Conservation (phyloP, 2,797 vertebrate species). For the Amazonetta brasiliensis region DNA sequence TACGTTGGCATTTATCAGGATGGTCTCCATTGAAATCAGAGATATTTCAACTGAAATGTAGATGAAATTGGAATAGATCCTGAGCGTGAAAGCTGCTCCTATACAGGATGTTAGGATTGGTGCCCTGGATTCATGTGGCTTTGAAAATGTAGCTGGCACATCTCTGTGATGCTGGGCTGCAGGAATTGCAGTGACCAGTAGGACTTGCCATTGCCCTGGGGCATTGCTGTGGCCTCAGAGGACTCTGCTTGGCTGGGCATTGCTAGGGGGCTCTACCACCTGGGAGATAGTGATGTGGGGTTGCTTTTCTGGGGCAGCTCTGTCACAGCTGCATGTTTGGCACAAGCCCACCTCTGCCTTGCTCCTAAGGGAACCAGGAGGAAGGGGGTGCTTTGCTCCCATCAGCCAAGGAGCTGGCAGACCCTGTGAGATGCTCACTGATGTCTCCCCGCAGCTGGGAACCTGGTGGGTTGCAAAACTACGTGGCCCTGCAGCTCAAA, state of each 20-base stretch:
- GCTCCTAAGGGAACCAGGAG: background rate
- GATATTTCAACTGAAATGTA: background rate
- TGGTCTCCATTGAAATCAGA: background rate
- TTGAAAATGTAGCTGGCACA: background rate
- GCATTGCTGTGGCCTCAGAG: background rate
- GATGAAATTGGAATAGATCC: background rate
- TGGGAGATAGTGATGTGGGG: background rate
- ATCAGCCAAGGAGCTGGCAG: background rate
- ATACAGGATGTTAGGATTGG: background rate
- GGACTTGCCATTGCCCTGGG: background rate
- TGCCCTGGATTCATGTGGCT: background rate
- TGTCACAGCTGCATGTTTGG: background rate
- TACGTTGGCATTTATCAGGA: background rate
- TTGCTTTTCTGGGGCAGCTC: background rate
- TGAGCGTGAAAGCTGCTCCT: background rate
- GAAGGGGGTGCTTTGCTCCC: background rate
- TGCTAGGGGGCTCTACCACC: background rate
- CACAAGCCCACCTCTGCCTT: background rate
- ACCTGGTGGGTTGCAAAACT: background rate
- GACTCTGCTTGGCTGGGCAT: background rate
- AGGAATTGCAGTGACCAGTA: background rate
- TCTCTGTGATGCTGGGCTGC: background rate
- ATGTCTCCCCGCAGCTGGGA: no score
- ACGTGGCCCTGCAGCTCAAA: background rate
- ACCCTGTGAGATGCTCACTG: accelerated